Conservation (phyloP, 2,113 vertebrate genomes). For the Monopterus albus region DNA sequence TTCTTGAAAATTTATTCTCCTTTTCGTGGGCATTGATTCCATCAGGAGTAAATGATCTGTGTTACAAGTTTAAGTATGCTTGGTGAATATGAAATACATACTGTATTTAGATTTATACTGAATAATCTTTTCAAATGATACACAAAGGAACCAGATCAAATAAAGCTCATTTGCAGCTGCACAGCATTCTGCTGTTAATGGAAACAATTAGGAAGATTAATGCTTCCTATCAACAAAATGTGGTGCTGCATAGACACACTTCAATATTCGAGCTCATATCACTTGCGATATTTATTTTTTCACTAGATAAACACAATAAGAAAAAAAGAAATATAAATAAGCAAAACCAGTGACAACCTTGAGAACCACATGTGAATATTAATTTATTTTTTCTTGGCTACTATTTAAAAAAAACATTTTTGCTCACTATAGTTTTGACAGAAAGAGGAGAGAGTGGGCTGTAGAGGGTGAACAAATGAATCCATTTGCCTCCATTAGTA, state of each 20-base stretch:
- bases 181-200: neutral
- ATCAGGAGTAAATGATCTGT: too few relatives aligned
- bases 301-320: neutral
- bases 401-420: too few relatives aligned
- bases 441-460: constrained; percentile 28
- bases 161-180: neutral
- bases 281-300: neutral
- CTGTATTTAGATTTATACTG: too few relatives aligned
- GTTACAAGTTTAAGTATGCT: too few relatives aligned
- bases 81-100: too few relatives aligned
- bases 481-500: constrained; percentile 61
- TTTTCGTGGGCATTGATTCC: too few relatives aligned
- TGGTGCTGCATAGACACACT: neutral
- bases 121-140: too few relatives aligned
- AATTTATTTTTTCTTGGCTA: too few relatives aligned
- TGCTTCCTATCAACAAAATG: neutral
- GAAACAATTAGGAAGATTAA: neutral
- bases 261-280: neutral
- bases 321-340: too few relatives aligned
- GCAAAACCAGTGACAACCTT: neutral
- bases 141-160: neutral
- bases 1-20: too few relatives aligned
- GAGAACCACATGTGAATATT: constrained; percentile 2
- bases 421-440: too few relatives aligned
- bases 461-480: constrained; percentile 46